A percentile compares a stretch with the other conserved stretches of the same genome.
Conservation (phyloP, 2,888 invertebrate genomes). For the Synergus gifuensis region DNA sequence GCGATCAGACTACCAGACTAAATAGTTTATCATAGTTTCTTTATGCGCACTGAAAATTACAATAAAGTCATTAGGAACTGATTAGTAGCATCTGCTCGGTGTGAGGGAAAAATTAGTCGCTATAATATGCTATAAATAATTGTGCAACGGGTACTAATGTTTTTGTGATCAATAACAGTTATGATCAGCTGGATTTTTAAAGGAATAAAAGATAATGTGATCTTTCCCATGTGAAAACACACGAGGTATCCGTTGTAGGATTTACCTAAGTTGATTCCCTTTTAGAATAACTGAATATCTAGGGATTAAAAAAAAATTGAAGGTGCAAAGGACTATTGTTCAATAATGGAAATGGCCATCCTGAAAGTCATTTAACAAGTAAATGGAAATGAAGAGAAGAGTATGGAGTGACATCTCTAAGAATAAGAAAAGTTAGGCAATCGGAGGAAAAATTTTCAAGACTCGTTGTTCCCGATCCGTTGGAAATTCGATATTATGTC, state of each 20-base stretch:
- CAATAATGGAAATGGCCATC: too few species aligned
- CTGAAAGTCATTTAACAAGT: too few species aligned
- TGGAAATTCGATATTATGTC: slow-evolving; percentile 60
- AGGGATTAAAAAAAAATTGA: neutral
- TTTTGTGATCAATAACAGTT: neutral
- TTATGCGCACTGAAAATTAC: slow-evolving; percentile 40
- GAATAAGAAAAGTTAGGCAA: slow-evolving; percentile 36
- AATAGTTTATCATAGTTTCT: slow-evolving; percentile 40
- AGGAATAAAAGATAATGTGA: too few species aligned
- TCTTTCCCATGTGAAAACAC: too few species aligned
- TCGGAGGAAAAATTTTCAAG: slow-evolving; percentile 45
- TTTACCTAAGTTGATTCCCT: too few species aligned
- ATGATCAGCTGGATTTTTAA: neutral
- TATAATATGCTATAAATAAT: slow-evolving; percentile 3
- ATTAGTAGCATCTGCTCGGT: slow-evolving; percentile 32
- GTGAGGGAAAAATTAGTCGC: slow-evolving; percentile 3
- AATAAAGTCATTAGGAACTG: slow-evolving; percentile 33
- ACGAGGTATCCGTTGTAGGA: too few species aligned
- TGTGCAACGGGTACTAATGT: neutral
- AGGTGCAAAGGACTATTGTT: too few species aligned
- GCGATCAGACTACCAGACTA: slow-evolving; percentile 38
- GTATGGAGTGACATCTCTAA: neutral
- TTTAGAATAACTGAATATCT: too few species aligned
- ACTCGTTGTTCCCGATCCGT: slow-evolving; percentile 52
- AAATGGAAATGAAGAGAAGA: too few species aligned